Conservation (phyloP, 2,888 invertebrate genomes). For the Hedychridium roseum region DNA sequence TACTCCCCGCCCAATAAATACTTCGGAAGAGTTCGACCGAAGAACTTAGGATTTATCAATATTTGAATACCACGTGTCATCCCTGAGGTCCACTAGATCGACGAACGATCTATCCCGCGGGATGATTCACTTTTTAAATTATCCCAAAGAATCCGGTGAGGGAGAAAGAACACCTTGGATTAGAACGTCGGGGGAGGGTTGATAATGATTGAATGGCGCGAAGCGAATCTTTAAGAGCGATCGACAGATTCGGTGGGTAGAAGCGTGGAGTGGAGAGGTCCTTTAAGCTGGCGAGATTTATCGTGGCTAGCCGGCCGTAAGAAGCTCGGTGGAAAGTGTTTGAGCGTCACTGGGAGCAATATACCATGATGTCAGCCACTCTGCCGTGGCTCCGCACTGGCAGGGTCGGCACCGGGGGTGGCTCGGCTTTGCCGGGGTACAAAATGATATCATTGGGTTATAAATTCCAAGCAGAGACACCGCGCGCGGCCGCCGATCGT, state of each 20-base stretch:
- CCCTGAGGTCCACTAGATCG: too few relatives aligned
- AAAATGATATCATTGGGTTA: conserved; percentile 64
- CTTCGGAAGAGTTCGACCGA: conserved; percentile 11
- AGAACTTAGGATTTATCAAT: too few relatives aligned
- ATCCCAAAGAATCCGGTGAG: too few relatives aligned
- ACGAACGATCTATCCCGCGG: too few relatives aligned
- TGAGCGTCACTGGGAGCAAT: conserved; percentile 62
- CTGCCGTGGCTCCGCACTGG: conserved; percentile 47
- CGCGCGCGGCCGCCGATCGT: conserved; percentile 55
- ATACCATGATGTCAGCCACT: conserved; percentile 61
- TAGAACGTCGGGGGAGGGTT: too few relatives aligned
- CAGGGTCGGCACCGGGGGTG: conserved; percentile 50
- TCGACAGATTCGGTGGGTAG: not conserved
- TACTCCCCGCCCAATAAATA: conserved; percentile 44
- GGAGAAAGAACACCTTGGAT: too few relatives aligned
- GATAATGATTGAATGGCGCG: too few relatives aligned
- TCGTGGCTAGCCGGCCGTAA: conserved; percentile 20
- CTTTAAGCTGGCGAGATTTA: conserved; percentile 36
- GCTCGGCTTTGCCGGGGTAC: conserved; percentile 59
- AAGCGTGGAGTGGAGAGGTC: conserved; percentile 6
- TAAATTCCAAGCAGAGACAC: conserved; percentile 62
- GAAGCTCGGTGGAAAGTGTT: conserved; percentile 48
- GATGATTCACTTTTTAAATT: too few relatives aligned
- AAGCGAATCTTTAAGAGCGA: not conserved
- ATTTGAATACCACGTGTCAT: too few relatives aligned